Evolutionary conservation across 2,113 vertebrate species (phyloP).

Genomic region (Chelonoidis abingdonii): DNA sequence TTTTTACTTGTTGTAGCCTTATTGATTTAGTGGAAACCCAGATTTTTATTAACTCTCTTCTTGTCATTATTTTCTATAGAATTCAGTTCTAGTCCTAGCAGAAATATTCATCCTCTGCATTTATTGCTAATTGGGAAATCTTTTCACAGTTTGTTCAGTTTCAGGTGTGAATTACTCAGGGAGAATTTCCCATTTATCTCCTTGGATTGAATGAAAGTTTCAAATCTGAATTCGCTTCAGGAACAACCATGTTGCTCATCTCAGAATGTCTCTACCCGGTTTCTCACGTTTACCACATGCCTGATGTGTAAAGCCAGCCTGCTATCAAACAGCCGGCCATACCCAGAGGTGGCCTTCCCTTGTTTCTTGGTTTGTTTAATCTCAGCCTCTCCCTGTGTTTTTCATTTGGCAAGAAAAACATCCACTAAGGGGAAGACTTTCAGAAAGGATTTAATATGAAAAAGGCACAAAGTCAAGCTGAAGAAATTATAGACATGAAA

Average conservation of each 20-base stretch:
- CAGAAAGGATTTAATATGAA: background rate
- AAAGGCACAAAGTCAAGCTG: background rate
- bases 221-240: background rate
- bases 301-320: too few relatives aligned
- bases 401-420: too few relatives aligned
- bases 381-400: too few relatives aligned
- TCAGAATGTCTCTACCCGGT: background rate
- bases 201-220: background rate
- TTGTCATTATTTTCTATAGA: background rate
- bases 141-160: background rate
- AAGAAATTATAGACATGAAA: background rate
- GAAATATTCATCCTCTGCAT: background rate
- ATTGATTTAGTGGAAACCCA: background rate
- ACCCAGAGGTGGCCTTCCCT: background rate
- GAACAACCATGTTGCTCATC: background rate
- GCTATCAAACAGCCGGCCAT: background rate
- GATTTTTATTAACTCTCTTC: background rate
- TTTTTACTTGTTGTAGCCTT: background rate
- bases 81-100: too few relatives aligned
- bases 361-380: background rate
- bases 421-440: background rate
- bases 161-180: background rate
- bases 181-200: too few relatives aligned
- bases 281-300: background rate
- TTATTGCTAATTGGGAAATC: background rate